phyloP scores from a whole-genome alignment of 2,797 vertebrate genomes.

The Okamejei kenojei region DNA sequence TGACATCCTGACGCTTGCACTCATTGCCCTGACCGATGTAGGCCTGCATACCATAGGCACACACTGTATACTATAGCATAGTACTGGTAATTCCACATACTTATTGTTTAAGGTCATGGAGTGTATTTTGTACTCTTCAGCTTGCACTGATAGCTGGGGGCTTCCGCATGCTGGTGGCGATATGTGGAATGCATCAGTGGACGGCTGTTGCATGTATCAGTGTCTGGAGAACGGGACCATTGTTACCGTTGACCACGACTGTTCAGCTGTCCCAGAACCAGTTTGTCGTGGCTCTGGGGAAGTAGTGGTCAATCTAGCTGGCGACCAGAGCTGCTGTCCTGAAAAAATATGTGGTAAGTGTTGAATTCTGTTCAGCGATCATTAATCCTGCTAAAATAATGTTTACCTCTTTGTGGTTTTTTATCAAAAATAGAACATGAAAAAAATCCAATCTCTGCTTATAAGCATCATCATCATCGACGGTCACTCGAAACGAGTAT shows the following conservation, averaged over 20 bases:
- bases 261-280: slow-evolving; percentile 54
- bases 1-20: too few relatives aligned
- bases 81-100: too few relatives aligned
- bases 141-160: slow-evolving; percentile 83
- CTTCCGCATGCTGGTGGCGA: slow-evolving; percentile 74
- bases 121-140: slow-evolving; percentile 49
- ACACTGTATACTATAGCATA: too few relatives aligned
- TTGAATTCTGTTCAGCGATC: not conserved
- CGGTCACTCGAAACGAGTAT: too few relatives aligned
- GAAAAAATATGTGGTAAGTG: slow-evolving; percentile 75
- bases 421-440: too few relatives aligned
- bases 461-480: too few relatives aligned
- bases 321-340: slow-evolving; percentile 76
- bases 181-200: slow-evolving; percentile 77
- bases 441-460: too few relatives aligned
- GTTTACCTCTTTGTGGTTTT: too few relatives aligned
- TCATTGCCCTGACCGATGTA: too few relatives aligned
- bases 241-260: slow-evolving; percentile 69
- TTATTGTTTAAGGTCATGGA: not conserved
- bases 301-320: slow-evolving; percentile 67
- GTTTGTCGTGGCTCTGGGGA: slow-evolving; percentile 71
- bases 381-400: not conserved
- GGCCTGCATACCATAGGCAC: too few relatives aligned
- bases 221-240: slow-evolving; percentile 77
- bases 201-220: slow-evolving; percentile 80